Evolutionary conservation across 2,888 invertebrate genomes (phyloP).

Genomic region (Fragum whitleyi): DNA sequence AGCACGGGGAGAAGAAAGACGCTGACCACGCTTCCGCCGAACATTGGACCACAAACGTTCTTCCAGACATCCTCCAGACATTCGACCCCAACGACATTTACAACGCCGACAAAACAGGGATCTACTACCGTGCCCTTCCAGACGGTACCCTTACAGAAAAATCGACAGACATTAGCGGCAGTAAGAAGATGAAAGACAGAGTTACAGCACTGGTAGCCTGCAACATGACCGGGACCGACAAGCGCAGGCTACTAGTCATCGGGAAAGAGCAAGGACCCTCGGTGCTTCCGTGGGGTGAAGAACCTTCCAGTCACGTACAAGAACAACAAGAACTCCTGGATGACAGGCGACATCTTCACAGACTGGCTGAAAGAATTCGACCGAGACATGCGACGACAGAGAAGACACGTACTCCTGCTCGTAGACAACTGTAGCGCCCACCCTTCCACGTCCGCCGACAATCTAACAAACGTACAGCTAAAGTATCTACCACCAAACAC

Average conservation of each 20-base stretch:
- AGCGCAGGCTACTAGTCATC: conserved; percentile 43
- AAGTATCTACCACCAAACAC: neutral
- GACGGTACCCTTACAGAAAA: conserved; percentile 25
- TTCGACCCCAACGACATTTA: neutral
- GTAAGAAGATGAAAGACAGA: conserved; percentile 45
- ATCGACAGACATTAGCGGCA: neutral
- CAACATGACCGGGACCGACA: conserved; percentile 55
- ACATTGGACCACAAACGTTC: neutral
- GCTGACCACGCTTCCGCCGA: conserved; percentile 34
- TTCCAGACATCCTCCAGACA: neutral
- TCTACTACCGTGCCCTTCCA: conserved; percentile 21
- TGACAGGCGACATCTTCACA: conserved; percentile 42
- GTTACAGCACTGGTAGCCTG: conserved; percentile 39
- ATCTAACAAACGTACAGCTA: neutral
- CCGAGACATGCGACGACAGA: conserved; percentile 32
- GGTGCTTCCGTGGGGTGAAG: conserved; percentile 48
- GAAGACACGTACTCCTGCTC: conserved; percentile 31
- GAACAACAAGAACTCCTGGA: conserved; percentile 38
- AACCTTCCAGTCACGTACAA: conserved; percentile 39
- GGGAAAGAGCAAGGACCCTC: conserved; percentile 48
- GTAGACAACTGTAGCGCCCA: conserved; percentile 54
- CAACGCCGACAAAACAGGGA: neutral
- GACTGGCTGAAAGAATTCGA: conserved; percentile 42
- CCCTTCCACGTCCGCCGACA: conserved; percentile 17
- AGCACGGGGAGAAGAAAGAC: conserved; percentile 46